Percentiles rank a stretch among this genome's conserved stretches.
Conservation (phyloP, 2,888 invertebrate species). For the Sphaerophoria taeniata region DNA sequence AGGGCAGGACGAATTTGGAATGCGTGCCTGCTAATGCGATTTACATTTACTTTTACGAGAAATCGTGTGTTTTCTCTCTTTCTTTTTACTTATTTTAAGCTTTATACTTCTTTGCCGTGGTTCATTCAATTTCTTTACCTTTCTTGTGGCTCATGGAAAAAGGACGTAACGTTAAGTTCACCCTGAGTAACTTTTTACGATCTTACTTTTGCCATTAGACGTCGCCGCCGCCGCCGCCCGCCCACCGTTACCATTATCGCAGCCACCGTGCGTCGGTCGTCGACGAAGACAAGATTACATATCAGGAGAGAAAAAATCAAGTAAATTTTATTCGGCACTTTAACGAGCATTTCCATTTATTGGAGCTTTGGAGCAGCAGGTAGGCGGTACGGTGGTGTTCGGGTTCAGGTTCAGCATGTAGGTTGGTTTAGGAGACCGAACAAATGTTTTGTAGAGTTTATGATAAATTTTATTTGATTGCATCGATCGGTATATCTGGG, state of each 20-base stretch:
- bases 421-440: constrained; percentile 2
- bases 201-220: constrained; percentile 59
- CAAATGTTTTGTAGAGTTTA: constrained; percentile 35
- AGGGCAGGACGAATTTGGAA: constrained; percentile 40
- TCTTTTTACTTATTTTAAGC: neutral
- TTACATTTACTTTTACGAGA: constrained; percentile 66
- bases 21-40: constrained; percentile 70
- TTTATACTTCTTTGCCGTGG: constrained; percentile 41
- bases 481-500: constrained; percentile 16
- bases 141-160: neutral
- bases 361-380: constrained; percentile 17
- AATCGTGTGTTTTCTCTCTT: constrained; percentile 21
- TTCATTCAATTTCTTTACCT: constrained; percentile 37
- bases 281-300: constrained; percentile 64
- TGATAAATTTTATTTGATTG: constrained; percentile 51
- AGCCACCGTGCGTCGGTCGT: constrained; percentile 5
- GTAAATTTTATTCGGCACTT: constrained; percentile 63
- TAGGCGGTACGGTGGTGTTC: too few species aligned
- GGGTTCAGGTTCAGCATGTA: neutral
- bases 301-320: constrained; percentile 60
- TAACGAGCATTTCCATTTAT: constrained; percentile 59
- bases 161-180: neutral
- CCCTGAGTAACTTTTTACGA: constrained; percentile 65
- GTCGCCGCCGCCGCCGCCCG: constrained; percentile 18
- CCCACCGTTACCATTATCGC: neutral